phyloP scores from a whole-genome alignment of 2,797 vertebrate species.

The Acestrorhynchus altus region DNA sequence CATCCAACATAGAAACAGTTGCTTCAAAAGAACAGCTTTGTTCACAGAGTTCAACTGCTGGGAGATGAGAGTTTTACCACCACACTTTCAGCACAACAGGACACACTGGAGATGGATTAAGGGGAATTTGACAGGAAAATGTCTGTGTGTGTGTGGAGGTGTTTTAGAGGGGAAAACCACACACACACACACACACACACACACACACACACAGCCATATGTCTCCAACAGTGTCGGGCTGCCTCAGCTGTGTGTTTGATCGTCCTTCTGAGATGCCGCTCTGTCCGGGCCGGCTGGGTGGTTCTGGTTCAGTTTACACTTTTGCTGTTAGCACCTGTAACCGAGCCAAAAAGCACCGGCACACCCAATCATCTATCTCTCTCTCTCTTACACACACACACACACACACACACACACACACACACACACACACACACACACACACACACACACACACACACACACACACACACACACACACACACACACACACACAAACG shows the following conservation, averaged over 20 bases:
- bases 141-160: no score
- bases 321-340: constrained; percentile 35
- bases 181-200: constrained; percentile 8
- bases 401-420: constrained; percentile 46
- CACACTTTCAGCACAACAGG: constrained; percentile 10
- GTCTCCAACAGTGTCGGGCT: constrained; percentile 9
- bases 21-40: neutral
- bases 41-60: neutral
- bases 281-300: constrained; percentile 24
- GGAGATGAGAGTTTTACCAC: neutral
- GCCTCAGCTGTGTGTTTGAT: constrained; percentile 35
- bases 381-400: no score
- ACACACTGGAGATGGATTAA: neutral
- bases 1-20: neutral
- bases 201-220: constrained; percentile 7
- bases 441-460: constrained; percentile 42
- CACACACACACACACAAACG: neutral
- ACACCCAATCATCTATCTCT: neutral
- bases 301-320: constrained; percentile 47
- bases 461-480: constrained; percentile 15
- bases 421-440: constrained; percentile 10
- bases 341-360: constrained; percentile 33
- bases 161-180: no score
- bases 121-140: constrained; percentile 33
- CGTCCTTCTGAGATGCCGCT: constrained; percentile 32